Evolutionary conservation across 2,113 vertebrate species (phyloP), one percentile per base, ranked within the genome.

Genomic region (Microcebus lehilahytsara): DNA sequence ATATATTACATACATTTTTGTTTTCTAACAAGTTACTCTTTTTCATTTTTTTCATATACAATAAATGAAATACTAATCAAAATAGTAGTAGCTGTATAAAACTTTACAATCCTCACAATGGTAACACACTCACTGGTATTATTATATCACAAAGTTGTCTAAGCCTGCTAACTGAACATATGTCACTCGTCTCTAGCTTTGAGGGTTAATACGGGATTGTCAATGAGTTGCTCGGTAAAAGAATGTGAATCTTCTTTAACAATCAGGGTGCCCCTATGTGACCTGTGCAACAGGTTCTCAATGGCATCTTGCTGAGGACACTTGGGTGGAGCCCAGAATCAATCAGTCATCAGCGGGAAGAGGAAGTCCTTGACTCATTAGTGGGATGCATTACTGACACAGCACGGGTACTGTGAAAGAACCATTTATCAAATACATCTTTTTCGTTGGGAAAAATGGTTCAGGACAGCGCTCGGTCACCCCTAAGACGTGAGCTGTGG

Each of bases 11-110:
- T 9, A 91, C 87, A 49, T 17, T 96, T 87, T 49, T 34, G 91
- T 94, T 97, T 96, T 71, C 66, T 37, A 85, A 81, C 9, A 77
- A 51, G 95, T 94, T 90, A 87, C 46, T 78, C 87, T 95, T 46
- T 60, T 81, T 8, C 91, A 14, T 96, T 84, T 93, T 93, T 13
- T 46, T 32, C 19, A 37, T 37, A 12, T 60, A 46, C 40, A 17
- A 51, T 58, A 32, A 60, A 80, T 20, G 53, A 19, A 56, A 56
- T 30, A 37, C 22, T 16, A 11, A 17, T 85, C 89, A 64, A 10
- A 53, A 42, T 5, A 34, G 13, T 16, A 4, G 8, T 3, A 5
- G 3, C 25, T 25, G 74, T 42, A 0, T 19, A 3, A 34, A 10
- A 69, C 19, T 22, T 9, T 1, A 13, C 9, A 4, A 9, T 12